phyloP scores from a whole-genome alignment of 2,888 invertebrate genomes.

The Unio delphinus region DNA sequence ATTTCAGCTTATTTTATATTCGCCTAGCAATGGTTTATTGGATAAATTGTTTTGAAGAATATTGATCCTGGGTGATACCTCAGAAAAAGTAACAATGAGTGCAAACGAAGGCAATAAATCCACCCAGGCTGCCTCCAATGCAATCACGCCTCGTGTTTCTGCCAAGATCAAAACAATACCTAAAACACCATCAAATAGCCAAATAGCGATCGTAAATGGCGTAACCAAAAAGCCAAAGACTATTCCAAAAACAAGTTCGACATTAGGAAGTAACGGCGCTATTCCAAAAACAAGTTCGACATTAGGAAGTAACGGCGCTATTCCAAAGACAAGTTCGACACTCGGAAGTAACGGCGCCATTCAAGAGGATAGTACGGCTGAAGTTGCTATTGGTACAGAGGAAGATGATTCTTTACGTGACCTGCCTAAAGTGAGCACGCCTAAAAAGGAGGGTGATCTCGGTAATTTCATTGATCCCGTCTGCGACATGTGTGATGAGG shows the following conservation, averaged over 20 bases:
- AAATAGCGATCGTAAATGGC: no score
- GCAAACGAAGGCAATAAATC: no score
- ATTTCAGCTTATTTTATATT: no score
- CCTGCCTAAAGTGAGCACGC: constrained; percentile 1
- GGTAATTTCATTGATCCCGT: constrained; percentile 4
- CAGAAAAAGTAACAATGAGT: no score
- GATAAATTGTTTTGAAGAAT: no score
- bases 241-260: not conserved
- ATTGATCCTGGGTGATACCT: no score
- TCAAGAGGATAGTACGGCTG: not conserved
- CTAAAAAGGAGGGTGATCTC: constrained; percentile 2
- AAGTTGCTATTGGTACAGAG: not conserved
- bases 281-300: not conserved
- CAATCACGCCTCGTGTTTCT: no score
- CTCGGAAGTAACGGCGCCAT: not conserved
- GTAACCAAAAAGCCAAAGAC: no score
- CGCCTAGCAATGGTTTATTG: no score
- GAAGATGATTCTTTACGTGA: not conserved
- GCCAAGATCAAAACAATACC: no score
- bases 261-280: not conserved
- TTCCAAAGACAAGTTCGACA: not conserved
- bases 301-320: not conserved
- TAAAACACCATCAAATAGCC: no score
- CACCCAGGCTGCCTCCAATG: no score
- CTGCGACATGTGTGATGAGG: constrained; percentile 35